Evolutionary conservation across 2,113 vertebrate genomes (phyloP), one percentile per base, ranked within the genome.

Genomic region (Clupea harengus): DNA sequence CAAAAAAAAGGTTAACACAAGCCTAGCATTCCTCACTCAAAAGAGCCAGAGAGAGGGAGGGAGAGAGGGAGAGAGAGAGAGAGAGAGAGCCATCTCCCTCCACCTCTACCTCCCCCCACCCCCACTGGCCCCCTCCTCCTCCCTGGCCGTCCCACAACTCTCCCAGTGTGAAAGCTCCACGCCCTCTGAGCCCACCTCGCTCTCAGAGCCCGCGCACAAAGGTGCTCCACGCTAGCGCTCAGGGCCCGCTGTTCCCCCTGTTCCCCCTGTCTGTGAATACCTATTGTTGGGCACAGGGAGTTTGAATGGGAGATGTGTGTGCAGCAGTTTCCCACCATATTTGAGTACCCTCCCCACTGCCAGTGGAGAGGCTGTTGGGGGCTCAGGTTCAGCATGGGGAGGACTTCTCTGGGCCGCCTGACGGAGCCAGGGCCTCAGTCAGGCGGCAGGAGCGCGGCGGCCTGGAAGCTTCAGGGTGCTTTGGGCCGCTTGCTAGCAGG

Each of bases 311-410:
- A 95, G 94, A 91, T 83, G 83, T 92, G 88, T 91, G 50, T 32
- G 0, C 32, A 87, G 91, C 44, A 0, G 49, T 94, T 96, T 96
- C 95, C 95, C 95, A 96, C 94, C 91, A 90, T 1, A 89, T 84
- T 92, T 93, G 93, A 95, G 94, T 94, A 91, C 90, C 88, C 89
- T 91, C 32, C 84, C 92, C 86, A 86, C 87, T 92, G 93, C 93
- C 93, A 92, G 91, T 67, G 64, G 25, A 85, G 92, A 89, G 88
- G 89, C 88, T 91, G 83, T 86, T 0, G 5, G 91, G 82, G 92
- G 64, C 93, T 93, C 93, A 94, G 93, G 84, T 83, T 89, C 89
- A 88, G 85, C 81, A 20, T 86, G 7, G 85, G 85, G 64, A 89
- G 32, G 83, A 89, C 84, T 32, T 72, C 78, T 60, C 54, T 60